Conservation (phyloP, 2,113 vertebrate genomes). For the Pterocles orientalis region DNA sequence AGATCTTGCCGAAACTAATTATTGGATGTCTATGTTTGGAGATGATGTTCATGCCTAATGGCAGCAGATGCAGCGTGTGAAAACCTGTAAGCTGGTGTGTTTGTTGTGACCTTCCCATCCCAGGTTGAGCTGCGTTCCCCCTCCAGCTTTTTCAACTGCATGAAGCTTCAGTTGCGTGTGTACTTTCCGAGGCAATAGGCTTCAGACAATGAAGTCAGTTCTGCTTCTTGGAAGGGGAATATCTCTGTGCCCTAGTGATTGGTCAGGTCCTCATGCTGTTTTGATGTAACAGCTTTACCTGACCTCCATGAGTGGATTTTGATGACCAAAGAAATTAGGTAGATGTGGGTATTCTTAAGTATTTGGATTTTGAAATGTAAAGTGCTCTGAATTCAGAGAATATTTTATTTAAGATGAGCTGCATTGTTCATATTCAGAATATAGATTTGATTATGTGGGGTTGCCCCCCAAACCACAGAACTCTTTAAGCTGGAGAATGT, state of each 20-base stretch:
- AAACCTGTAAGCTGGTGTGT: neutral
- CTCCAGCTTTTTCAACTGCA: neutral
- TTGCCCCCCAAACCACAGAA: neutral
- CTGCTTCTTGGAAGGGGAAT: neutral
- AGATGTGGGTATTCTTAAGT: fast-evolving
- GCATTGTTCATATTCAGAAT: neutral
- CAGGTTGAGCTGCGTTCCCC: neutral
- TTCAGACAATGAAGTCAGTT: neutral
- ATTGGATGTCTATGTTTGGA: neutral
- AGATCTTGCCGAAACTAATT: neutral
- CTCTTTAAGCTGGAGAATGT: neutral
- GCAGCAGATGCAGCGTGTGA: neutral
- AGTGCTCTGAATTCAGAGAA: neutral
- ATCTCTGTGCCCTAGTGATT: neutral
- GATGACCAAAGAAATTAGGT: neutral
- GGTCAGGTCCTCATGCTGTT: neutral
- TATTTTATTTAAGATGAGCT: neutral
- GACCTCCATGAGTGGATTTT: neutral
- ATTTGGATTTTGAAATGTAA: neutral
- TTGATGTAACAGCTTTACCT: neutral
- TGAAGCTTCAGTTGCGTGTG: fast-evolving
- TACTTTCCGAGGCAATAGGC: neutral
- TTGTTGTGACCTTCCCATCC: neutral
- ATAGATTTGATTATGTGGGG: neutral
- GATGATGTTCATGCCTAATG: neutral